These are phyloP conservation scores for Sarcophaga variegata DNA, from an alignment of 2,888 invertebrate species.

Conservation along the genomic window DNA sequence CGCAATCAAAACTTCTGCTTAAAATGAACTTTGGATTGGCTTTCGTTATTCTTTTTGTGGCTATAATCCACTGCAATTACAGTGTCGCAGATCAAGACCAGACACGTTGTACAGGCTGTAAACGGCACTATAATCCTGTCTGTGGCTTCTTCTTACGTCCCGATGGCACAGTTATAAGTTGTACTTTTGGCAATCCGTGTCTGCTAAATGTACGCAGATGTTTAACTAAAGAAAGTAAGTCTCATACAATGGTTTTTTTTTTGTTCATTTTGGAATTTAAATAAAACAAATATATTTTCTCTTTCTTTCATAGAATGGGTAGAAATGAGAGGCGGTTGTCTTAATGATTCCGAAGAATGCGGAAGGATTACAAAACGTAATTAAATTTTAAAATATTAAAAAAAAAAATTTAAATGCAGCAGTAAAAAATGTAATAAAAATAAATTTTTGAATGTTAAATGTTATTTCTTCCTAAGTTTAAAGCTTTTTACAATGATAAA, in stretches of 20 bases:
- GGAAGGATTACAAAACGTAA: background rate
- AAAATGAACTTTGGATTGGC: conserved; percentile 17
- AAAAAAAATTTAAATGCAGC: background rate
- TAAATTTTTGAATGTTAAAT: too few species aligned
- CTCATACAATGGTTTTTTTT: background rate
- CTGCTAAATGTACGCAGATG: background rate
- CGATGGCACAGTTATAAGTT: background rate
- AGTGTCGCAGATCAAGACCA: background rate
- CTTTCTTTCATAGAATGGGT: conserved; percentile 5
- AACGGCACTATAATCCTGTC: conserved; percentile 16
- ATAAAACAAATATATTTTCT: background rate
- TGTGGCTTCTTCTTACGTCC: background rate
- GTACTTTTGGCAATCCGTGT: conserved; percentile 28
- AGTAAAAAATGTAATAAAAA: too few species aligned
- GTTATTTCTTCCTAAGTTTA: too few species aligned
- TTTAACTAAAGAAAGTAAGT: conserved; percentile 32
- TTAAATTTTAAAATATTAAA: background rate
- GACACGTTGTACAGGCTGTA: background rate
- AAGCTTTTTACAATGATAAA: too few species aligned
- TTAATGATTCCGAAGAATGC: background rate
- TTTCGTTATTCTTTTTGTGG: background rate
- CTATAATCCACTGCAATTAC: conserved; percentile 9
- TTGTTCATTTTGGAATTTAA: background rate
- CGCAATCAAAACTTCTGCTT: background rate
- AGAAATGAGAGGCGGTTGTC: background rate